These are phyloP conservation scores for Taenaris catops DNA, from an alignment of 2,888 invertebrate genomes.

Conservation along the genomic window DNA sequence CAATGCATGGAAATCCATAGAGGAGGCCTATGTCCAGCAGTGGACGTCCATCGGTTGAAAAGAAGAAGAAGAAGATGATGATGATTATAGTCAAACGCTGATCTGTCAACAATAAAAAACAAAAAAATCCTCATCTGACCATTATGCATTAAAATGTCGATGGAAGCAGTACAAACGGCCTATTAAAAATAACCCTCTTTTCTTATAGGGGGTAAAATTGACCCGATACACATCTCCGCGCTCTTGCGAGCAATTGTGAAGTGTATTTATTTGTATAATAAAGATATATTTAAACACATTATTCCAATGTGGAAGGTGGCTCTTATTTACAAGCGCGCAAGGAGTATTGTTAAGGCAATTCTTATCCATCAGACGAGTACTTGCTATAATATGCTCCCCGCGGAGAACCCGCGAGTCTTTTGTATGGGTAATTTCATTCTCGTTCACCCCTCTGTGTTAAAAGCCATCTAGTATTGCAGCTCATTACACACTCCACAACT, in stretches of 20 bases:
- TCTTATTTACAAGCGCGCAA: conserved; percentile 18
- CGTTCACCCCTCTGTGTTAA: conserved; percentile 37
- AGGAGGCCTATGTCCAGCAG: no score
- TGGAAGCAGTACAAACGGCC: no score
- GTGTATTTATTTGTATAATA: conserved; percentile 40
- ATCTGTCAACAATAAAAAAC: no score
- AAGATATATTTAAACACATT: conserved; percentile 28
- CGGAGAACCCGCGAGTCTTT: conserved; percentile 44
- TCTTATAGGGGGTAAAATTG: conserved; percentile 29
- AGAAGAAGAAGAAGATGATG: no score
- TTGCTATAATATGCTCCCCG: conserved; percentile 51
- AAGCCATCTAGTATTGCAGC: conserved; percentile 32
- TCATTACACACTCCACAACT: conserved; percentile 44
- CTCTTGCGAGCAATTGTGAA: conserved; percentile 34
- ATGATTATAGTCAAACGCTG: no score
- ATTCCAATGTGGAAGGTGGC: neutral
- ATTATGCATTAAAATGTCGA: no score
- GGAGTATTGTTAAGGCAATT: neutral
- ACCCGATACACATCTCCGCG: conserved; percentile 43
- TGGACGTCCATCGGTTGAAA: no score
- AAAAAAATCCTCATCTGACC: no score
- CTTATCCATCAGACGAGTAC: neutral
- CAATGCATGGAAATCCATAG: no score
- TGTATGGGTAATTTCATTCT: conserved; percentile 50
- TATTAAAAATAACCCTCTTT: conserved; percentile 27